A percentile compares a stretch with the other conserved stretches of the same genome.
Evolutionary conservation across 2,113 vertebrate genomes (phyloP).

Genomic region (Chionis minor): DNA sequence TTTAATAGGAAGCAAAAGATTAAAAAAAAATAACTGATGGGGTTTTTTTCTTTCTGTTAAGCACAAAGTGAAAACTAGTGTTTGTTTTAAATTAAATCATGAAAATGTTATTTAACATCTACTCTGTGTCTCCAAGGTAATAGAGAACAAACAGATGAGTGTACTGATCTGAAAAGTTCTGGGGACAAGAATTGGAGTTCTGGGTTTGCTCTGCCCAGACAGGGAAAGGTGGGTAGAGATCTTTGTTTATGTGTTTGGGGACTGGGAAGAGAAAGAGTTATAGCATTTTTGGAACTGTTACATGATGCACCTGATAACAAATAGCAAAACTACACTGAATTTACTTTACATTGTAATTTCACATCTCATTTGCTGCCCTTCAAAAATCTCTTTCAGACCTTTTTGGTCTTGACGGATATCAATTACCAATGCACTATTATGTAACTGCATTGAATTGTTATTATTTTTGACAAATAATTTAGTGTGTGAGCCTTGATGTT

Average conservation of each 20-base stretch:
- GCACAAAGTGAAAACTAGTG: neutral
- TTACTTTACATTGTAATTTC: neutral
- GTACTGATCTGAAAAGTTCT: neutral
- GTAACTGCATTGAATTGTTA: neutral
- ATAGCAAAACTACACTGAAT: neutral
- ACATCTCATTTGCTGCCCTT: neutral
- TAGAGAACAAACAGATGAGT: neutral
- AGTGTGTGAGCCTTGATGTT: accelerated
- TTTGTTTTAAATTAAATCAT: neutral
- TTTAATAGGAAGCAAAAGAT: neutral
- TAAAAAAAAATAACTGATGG: neutral
- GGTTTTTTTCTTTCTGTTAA: neutral
- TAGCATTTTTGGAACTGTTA: neutral
- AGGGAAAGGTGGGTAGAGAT: accelerated
- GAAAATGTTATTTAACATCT: neutral
- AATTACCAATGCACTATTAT: neutral
- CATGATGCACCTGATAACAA: neutral
- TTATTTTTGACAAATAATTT: neutral
- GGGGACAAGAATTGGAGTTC: accelerated
- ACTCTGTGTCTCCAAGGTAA: neutral
- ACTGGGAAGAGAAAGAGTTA: neutral
- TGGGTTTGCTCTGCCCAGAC: neutral
- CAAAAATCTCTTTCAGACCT: neutral
- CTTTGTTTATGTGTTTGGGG: neutral
- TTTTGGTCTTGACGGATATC: neutral